These are phyloP conservation scores for Motacilla alba DNA, from an alignment of 2,113 vertebrate genomes.

Conservation along the genomic window DNA sequence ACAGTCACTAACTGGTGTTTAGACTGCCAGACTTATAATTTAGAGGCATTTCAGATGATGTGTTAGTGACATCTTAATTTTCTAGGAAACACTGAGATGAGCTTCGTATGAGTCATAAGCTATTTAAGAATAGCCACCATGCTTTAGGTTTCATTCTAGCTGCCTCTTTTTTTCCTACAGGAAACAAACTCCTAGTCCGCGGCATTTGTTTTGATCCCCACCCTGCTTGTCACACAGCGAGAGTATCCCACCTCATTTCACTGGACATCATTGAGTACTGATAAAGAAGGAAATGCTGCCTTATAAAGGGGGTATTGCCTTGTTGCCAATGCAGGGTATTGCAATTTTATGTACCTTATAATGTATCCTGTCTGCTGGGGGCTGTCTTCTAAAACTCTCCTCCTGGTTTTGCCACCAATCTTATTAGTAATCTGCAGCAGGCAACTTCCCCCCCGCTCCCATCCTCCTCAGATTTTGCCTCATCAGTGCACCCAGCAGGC, in stretches of 20 bases:
- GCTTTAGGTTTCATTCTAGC: background rate
- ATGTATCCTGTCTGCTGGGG: background rate
- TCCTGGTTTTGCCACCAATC: background rate
- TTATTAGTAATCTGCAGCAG: background rate
- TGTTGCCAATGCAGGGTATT: background rate
- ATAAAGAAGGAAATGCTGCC: background rate
- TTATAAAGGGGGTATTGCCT: background rate
- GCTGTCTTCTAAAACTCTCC: background rate
- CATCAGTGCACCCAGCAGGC: background rate
- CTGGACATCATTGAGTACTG: background rate
- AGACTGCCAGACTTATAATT: conserved; percentile 24
- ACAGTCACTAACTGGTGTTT: conserved; percentile 22
- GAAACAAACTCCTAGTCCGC: background rate
- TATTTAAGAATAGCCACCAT: background rate
- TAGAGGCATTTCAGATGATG: conserved; percentile 24
- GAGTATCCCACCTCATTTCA: background rate
- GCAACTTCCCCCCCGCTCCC: background rate
- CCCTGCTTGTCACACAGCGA: background rate
- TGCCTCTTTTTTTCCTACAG: background rate
- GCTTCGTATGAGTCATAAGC: background rate
- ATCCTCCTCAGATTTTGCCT: background rate
- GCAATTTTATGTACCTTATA: background rate
- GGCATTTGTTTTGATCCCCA: background rate
- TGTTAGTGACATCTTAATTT: conserved; percentile 46
- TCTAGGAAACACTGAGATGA: conserved; percentile 26